These are phyloP conservation scores for Arrhopalites spinosus DNA, from an alignment of 2,888 invertebrate genomes.

Conservation along the genomic window DNA sequence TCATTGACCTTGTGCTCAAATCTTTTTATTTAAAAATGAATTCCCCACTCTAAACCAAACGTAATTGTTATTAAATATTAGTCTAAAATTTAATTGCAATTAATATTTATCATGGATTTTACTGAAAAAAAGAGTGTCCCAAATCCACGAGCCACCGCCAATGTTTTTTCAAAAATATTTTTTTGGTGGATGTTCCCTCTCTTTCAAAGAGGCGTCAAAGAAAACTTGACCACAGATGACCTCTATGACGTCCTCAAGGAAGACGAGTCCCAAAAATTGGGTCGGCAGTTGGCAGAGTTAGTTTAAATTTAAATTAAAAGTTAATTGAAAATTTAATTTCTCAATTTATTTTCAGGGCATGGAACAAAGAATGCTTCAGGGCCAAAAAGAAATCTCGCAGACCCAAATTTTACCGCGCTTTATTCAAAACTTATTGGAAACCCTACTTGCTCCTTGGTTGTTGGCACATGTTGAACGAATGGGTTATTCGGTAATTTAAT, in stretches of 20 bases:
- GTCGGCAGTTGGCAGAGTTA: no score
- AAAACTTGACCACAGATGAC: neutral
- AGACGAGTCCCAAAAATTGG: neutral
- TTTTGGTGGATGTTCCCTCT: conserved; percentile 13
- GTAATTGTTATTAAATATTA: no score
- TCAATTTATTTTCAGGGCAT: conserved; percentile 2
- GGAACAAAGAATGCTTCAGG: neutral
- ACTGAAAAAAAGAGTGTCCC: neutral
- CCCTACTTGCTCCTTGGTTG: neutral
- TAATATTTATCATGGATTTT: neutral
- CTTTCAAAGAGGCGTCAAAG: neutral
- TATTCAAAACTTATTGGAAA: neutral
- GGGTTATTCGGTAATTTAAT: neutral
- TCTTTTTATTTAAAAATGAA: no score
- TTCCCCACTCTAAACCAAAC: no score
- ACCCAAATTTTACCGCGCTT: neutral
- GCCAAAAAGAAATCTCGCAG: neutral
- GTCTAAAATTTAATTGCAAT: no score
- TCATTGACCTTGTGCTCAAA: no score
- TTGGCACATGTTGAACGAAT: neutral
- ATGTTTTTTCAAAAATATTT: neutral
- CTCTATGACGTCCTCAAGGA: neutral
- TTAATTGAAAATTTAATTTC: no score
- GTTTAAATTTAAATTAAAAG: no score
- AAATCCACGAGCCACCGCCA: conserved; percentile 1